Conservation (phyloP, 2,113 vertebrate genomes). For the Rhinopomastus cyanomelas region DNA sequence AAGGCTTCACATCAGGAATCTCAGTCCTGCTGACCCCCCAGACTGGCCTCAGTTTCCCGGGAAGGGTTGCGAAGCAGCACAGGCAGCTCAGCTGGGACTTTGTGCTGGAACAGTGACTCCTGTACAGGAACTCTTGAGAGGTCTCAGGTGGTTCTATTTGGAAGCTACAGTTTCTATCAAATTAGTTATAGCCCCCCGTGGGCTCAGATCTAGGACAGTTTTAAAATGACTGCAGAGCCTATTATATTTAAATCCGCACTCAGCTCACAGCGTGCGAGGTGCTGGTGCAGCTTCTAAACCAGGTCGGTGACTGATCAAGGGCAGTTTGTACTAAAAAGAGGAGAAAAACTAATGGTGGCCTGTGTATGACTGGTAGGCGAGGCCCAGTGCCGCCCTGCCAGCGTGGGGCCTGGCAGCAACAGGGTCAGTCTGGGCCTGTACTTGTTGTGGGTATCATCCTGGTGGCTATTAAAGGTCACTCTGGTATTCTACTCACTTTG, state of each 20-base stretch:
- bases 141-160: conserved; percentile 38
- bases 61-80: background rate
- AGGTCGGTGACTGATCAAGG: conserved; percentile 63
- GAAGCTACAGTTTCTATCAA: conserved; percentile 37
- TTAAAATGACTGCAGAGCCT: background rate
- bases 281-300: conserved; percentile 10
- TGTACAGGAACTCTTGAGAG: background rate
- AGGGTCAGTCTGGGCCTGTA: background rate
- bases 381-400: background rate
- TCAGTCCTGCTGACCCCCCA: background rate
- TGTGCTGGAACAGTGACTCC: background rate
- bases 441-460: background rate
- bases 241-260: conserved; percentile 38
- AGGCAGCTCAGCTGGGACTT: background rate
- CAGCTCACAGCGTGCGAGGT: background rate
- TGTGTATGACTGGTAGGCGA: background rate
- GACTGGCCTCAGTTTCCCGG: background rate
- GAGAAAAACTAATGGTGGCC: background rate
- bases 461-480: background rate
- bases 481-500: background rate
- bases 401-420: background rate
- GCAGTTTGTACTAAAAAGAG: conserved; percentile 16
- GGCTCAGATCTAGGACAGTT: conserved; percentile 60
- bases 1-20: background rate
- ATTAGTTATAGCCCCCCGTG: conserved; percentile 16